Percentiles rank a stretch among this genome's conserved stretches.
These are phyloP conservation scores for Limnephilus rhombicus DNA, from an alignment of 2,888 invertebrate genomes.

Conservation along the genomic window DNA sequence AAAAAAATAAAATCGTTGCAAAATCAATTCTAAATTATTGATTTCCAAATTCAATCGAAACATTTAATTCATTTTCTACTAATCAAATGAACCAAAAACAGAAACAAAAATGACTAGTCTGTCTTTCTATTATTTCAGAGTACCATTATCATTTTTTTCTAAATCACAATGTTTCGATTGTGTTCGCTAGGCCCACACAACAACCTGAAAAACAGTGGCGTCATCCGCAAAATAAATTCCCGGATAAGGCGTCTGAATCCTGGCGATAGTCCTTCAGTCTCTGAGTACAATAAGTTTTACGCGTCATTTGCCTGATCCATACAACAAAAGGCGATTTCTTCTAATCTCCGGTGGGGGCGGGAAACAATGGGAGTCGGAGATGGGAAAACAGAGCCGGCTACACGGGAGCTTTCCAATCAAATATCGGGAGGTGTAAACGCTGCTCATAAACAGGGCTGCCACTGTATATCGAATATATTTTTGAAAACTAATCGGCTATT, in stretches of 20 bases:
- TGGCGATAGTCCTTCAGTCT: not conserved
- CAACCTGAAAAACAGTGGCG: not conserved
- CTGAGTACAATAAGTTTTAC: slow-evolving; percentile 48
- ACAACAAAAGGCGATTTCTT: slow-evolving; percentile 49
- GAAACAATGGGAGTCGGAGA: slow-evolving; percentile 30
- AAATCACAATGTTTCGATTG: not conserved
- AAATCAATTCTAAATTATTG: not conserved
- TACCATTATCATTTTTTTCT: not conserved
- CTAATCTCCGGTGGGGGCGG: slow-evolving; percentile 44
- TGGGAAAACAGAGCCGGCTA: slow-evolving; percentile 46
- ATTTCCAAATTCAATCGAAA: not conserved
- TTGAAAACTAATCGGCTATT: too few relatives aligned
- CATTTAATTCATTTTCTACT: not conserved
- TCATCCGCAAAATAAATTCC: not conserved
- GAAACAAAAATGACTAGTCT: not conserved
- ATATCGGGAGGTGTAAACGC: slow-evolving; percentile 51
- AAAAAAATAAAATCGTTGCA: too few relatives aligned
- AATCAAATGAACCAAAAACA: not conserved
- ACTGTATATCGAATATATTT: not conserved
- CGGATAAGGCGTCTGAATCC: not conserved
- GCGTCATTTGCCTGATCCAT: slow-evolving; percentile 47
- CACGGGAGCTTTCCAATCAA: slow-evolving; percentile 51
- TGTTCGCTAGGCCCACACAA: not conserved
- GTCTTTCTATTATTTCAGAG: too few relatives aligned
- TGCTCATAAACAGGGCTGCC: slow-evolving; percentile 46